A percentile compares a stretch with the other conserved stretches of the same genome.
These are phyloP conservation scores for Mizuhopecten yessoensis DNA, from an alignment of 1,140 invertebrate genomes.

Conservation along the genomic window DNA sequence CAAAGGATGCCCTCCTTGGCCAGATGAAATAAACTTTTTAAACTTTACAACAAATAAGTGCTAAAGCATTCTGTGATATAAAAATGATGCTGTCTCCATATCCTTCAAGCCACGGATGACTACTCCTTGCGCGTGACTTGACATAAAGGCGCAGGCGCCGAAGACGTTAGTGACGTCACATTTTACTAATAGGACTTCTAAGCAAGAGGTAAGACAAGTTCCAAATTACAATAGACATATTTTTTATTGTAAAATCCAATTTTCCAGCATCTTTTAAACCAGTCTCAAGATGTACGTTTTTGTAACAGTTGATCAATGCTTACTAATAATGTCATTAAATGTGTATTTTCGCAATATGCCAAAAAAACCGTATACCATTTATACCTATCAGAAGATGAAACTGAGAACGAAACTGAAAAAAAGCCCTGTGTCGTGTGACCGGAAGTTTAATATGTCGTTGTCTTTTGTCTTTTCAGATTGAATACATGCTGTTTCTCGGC, in stretches of 20 bases:
- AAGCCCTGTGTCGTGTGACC: too few species aligned
- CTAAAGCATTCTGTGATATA: neutral
- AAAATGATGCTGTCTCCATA: neutral
- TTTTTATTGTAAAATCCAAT: too few species aligned
- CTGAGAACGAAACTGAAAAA: too few species aligned
- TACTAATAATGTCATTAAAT: too few species aligned
- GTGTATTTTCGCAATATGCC: too few species aligned
- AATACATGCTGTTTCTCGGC: neutral
- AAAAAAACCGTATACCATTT: too few species aligned
- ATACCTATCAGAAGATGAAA: too few species aligned
- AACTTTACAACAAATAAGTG: neutral
- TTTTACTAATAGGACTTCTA: neutral
- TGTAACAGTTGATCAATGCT: too few species aligned
- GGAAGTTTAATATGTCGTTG: neutral
- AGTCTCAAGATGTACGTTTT: too few species aligned
- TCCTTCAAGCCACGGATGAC: neutral
- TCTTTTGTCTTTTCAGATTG: neutral
- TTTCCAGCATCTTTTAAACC: too few species aligned
- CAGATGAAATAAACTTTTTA: conserved; percentile 21
- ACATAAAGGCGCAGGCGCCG: neutral
- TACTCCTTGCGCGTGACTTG: neutral
- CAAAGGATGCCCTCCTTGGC: neutral
- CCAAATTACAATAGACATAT: too few species aligned
- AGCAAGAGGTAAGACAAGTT: neutral
- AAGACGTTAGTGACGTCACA: conserved; percentile 6